Evolutionary conservation across 2,888 invertebrate species (phyloP).

Genomic region (Diploptera punctata): DNA sequence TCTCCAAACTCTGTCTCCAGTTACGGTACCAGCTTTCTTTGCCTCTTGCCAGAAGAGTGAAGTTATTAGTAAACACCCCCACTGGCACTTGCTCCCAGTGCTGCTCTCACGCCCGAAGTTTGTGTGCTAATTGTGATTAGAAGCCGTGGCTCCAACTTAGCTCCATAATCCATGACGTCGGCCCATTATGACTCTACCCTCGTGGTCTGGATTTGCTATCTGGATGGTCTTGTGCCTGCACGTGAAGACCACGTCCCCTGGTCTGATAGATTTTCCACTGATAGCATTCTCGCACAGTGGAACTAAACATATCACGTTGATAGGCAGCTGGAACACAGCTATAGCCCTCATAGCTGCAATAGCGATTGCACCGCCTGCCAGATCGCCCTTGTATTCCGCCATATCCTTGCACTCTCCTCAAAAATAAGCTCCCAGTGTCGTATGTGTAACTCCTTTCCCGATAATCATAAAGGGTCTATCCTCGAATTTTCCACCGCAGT

Average conservation of each 20-base stretch:
- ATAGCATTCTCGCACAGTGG: not conserved
- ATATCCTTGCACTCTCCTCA: not conserved
- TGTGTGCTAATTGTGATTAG: not conserved
- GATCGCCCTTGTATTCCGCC: not conserved
- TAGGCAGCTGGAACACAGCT: not conserved
- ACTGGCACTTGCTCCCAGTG: conserved; percentile 35
- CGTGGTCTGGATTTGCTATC: not conserved
- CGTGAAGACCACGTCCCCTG: not conserved
- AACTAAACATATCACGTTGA: not conserved
- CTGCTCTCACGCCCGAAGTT: conserved; percentile 30
- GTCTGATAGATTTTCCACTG: not conserved
- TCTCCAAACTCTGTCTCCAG: conserved; percentile 42
- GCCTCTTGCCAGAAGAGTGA: conserved; percentile 40
- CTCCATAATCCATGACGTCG: not conserved
- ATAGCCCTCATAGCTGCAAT: not conserved
- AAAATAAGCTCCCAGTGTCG: not conserved
- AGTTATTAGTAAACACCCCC: conserved; percentile 40
- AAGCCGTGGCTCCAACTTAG: not conserved
- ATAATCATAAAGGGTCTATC: not conserved
- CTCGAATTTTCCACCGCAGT: not conserved
- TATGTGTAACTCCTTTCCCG: not conserved
- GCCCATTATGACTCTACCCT: not conserved
- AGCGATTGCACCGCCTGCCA: not conserved
- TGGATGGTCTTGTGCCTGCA: not conserved
- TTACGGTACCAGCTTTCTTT: conserved; percentile 35